Percentiles rank a stretch among this genome's conserved stretches.
These are phyloP conservation scores for Cyrtorhinus lividipennis DNA, from an alignment of 1,140 invertebrate species.

Conservation along the genomic window DNA sequence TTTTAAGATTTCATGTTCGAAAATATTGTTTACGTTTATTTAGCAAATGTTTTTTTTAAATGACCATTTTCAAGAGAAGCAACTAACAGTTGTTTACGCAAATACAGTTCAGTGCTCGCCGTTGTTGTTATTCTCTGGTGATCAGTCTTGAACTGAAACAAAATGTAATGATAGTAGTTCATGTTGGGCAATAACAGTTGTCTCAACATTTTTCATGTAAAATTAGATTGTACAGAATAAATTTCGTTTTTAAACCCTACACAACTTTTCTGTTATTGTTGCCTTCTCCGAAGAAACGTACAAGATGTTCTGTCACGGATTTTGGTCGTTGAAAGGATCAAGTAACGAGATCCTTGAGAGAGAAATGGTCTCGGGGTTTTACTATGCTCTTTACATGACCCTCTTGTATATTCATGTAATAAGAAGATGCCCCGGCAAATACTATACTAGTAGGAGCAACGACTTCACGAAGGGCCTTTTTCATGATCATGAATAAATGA, in stretches of 20 bases:
- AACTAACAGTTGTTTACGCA: background rate
- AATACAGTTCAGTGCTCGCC: background rate
- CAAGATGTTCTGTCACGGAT: too few species aligned
- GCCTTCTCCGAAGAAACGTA: too few species aligned
- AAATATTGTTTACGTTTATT: background rate
- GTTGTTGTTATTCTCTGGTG: background rate
- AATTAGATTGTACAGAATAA: constrained; percentile 7
- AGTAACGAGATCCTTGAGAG: too few species aligned
- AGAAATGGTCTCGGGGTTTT: too few species aligned
- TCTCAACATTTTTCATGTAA: background rate
- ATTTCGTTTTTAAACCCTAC: background rate
- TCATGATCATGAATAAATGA: too few species aligned
- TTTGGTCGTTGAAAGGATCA: too few species aligned
- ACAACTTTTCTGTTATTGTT: too few species aligned
- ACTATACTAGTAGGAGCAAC: too few species aligned
- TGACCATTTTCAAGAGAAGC: background rate
- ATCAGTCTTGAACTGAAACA: background rate
- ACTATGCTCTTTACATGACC: too few species aligned
- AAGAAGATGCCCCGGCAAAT: too few species aligned
- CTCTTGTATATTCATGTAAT: too few species aligned
- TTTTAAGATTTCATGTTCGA: background rate
- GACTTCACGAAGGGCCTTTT: too few species aligned
- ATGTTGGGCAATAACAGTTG: background rate
- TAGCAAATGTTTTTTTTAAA: background rate
- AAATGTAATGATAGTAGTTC: background rate